phyloP scores from a whole-genome alignment of 1,140 invertebrate genomes.

The Drosophila subpulchrella region DNA sequence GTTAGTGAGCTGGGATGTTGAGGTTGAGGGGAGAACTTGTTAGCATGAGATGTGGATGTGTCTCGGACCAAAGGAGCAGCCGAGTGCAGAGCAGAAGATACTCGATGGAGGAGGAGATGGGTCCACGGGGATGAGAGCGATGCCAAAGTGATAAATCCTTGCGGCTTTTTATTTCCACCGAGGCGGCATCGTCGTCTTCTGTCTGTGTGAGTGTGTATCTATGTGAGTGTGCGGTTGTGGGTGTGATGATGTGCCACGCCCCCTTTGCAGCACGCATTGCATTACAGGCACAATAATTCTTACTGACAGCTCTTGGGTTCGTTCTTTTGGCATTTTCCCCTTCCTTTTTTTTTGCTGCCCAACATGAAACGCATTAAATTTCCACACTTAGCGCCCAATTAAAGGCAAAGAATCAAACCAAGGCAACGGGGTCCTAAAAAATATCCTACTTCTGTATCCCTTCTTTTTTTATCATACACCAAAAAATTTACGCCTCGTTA shows the following conservation, averaged over 20 bases:
- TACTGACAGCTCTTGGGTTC: constrained; percentile 66
- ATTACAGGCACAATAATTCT: constrained; percentile 81
- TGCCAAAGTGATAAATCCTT: constrained; percentile 82
- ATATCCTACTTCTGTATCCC: constrained; percentile 17
- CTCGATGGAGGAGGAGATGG: not conserved
- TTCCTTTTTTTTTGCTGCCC: constrained; percentile 8
- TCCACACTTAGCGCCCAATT: constrained; percentile 76
- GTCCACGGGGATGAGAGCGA: constrained; percentile 54
- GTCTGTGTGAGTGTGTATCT: constrained; percentile 3
- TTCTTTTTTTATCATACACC: constrained; percentile 46
- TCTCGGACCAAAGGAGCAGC: constrained; percentile 45
- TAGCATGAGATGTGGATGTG: constrained; percentile 74
- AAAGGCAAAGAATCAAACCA: constrained; percentile 60
- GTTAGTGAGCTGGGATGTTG: constrained; percentile 17
- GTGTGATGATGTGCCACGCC: constrained; percentile 67
- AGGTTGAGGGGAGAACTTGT: constrained; percentile 57
- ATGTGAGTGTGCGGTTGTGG: constrained; percentile 24
- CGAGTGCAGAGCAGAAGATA: constrained; percentile 5
- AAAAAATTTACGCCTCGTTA: constrained; percentile 80
- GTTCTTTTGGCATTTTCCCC: constrained; percentile 27
- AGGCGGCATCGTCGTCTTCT: constrained; percentile 27
- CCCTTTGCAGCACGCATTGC: constrained; percentile 61
- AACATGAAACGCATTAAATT: constrained; percentile 43
- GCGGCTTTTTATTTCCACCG: constrained; percentile 76
- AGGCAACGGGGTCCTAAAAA: constrained; percentile 28